These are phyloP conservation scores for Nomada fabriciana DNA, from an alignment of 2,888 invertebrate species.

Conservation along the genomic window DNA sequence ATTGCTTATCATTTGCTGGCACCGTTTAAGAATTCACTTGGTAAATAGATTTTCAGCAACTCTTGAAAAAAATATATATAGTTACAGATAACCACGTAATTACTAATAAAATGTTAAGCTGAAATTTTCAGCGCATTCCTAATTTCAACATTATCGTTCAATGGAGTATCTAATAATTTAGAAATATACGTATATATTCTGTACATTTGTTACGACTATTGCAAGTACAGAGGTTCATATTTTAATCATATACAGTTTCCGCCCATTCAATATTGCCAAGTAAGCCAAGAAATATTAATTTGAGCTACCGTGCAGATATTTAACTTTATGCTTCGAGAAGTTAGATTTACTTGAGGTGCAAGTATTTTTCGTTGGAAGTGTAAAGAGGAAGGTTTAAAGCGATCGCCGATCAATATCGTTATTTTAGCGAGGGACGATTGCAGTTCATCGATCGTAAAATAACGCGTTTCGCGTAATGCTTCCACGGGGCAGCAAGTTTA, in stretches of 20 bases:
- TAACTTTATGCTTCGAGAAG: no score
- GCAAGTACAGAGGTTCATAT: background rate
- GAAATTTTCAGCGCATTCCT: background rate
- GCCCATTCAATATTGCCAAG: background rate
- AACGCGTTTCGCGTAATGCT: constrained; percentile 15
- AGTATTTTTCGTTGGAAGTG: background rate
- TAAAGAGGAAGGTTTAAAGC: background rate
- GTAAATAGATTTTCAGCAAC: background rate
- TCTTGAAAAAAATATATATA: background rate
- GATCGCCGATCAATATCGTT: background rate
- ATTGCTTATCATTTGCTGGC: background rate
- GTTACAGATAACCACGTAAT: background rate
- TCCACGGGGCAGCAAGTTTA: constrained; percentile 28
- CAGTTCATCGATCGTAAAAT: constrained; percentile 35
- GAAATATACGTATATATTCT: background rate
- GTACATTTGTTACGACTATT: background rate
- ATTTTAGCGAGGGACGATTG: background rate
- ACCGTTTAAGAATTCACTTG: background rate
- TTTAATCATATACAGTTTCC: background rate
- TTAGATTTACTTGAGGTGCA: background rate
- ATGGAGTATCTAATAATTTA: background rate
- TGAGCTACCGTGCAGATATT: background rate
- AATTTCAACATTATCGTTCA: background rate
- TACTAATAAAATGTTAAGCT: background rate
- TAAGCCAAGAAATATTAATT: background rate